Percentiles rank a stretch among this genome's conserved stretches.
Conservation (phyloP, 2,113 vertebrate genomes). For the Formicarius rufipectus region DNA sequence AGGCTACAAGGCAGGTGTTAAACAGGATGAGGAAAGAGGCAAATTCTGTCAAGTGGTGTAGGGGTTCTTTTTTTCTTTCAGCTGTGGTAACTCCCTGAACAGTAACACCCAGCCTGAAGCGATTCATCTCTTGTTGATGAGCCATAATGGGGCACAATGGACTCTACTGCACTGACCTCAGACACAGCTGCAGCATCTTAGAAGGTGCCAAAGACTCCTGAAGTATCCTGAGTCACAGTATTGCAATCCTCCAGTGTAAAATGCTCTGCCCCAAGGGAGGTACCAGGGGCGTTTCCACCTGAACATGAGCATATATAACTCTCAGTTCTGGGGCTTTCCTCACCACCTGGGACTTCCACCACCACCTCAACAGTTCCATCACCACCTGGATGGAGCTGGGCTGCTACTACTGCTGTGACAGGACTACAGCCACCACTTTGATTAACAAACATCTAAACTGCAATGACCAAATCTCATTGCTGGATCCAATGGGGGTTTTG, state of each 20-base stretch:
- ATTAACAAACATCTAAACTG: background rate
- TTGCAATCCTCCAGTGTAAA: background rate
- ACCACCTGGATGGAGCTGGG: background rate
- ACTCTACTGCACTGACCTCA: background rate
- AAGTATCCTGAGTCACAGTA: background rate
- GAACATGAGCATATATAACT: background rate
- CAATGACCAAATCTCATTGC: background rate
- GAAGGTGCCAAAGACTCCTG: background rate
- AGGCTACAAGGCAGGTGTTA: background rate
- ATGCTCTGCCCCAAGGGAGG: background rate
- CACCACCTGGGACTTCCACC: background rate
- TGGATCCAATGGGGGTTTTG: background rate
- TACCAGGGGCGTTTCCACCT: background rate
- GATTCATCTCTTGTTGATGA: background rate
- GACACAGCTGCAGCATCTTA: background rate
- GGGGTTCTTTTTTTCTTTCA: background rate
- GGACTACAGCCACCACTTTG: background rate
- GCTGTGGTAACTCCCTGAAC: background rate
- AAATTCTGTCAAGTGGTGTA: background rate
- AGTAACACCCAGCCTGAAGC: background rate
- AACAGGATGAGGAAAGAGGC: background rate
- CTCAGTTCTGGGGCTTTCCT: background rate
- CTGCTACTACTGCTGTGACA: background rate
- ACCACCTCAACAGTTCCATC: background rate
- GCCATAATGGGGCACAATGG: background rate